Evolutionary conservation across 2,888 invertebrate species (phyloP), one percentile per base, ranked within the genome.

Genomic region (Nasonovia ribisnigri): DNA sequence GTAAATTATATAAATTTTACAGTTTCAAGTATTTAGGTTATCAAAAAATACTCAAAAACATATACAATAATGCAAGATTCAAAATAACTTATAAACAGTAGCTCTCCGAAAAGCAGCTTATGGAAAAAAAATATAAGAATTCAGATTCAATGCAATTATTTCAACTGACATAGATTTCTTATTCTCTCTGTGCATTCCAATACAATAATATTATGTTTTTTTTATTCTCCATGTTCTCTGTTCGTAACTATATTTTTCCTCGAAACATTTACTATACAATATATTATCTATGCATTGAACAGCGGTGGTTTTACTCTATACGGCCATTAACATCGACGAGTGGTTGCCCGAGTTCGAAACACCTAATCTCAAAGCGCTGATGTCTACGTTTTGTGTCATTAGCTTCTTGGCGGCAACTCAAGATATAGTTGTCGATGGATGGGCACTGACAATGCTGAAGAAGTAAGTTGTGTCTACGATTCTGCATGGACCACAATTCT

Each of bases 401-500:
- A 99, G 99, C 95, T 99, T 99, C 95, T 96, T 99, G 95, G 99
- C 99, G 8, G 99, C 99, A 2, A 99, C 99, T 2, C 99, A 99
- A 96, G 99, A 99, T 96, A 99, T 99, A 95, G 99, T 99, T 29
- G 99, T 99, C 0, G 99, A 99, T 96, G 99, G 99, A 46, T 99
- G 99, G 99, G 99, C 99, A 0, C 96, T 99, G 29, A 99, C 99
- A 0, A 99, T 99, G 99, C 96, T 99, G 1, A 98, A 98, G 95
- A 98, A 98, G 97, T 98, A 86, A 88, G 42, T 93, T 46, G 54
- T 20, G 46, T 46, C 46, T 46, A 1, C 11, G 20, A 54, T 5
- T 54, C 0, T 20, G 4, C n/a, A 20, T n/a, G 46, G 0, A 88
- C n/a, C 36, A 3, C 6, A 36, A 20, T 24, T 36, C 36, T 20